phyloP scores from a whole-genome alignment of 2,113 vertebrate species.

The Lepus timidus region DNA sequence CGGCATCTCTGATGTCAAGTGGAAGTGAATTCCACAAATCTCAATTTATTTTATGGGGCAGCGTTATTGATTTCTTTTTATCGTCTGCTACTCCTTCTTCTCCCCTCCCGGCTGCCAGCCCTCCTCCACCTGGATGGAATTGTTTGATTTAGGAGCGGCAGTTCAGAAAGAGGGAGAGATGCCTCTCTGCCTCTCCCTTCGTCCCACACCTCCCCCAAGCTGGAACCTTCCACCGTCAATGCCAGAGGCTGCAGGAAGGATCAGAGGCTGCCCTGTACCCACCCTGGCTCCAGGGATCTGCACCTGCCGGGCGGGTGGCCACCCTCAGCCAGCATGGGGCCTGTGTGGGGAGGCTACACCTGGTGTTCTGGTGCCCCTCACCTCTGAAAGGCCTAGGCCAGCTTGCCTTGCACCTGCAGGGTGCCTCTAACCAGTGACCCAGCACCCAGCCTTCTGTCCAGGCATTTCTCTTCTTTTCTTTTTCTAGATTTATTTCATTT shows the following conservation, averaged over 20 bases:
- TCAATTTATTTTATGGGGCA: constrained; percentile 90
- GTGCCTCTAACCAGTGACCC: not conserved
- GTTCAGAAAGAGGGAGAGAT: constrained; percentile 77
- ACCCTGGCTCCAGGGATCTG: not conserved
- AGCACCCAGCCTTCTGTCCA: not conserved
- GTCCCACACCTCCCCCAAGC: not conserved
- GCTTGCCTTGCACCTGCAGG: not conserved
- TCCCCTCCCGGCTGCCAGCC: constrained; percentile 79
- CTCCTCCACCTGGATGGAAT: constrained; percentile 86
- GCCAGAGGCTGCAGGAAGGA: not conserved
- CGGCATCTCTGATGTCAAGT: constrained; percentile 84
- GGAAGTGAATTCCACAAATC: constrained; percentile 87
- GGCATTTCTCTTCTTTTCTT: not conserved
- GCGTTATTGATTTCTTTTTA: constrained; percentile 91
- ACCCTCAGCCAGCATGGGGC: not conserved
- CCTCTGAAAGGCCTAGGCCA: not conserved
- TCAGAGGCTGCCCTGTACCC: fast-evolving
- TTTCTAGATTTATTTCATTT: too few relatives aligned
- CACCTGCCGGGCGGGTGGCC: not conserved
- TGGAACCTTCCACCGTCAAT: not conserved
- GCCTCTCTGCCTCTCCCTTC: constrained; percentile 71
- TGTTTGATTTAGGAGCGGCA: constrained; percentile 89
- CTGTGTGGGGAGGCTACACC: not conserved
- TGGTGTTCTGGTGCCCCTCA: not conserved
- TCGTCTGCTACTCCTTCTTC: constrained; percentile 82